Percentiles rank a stretch among this genome's conserved stretches.
Evolutionary conservation across 2,888 invertebrate species (phyloP).

Genomic region (Philhelius pedissequus): DNA sequence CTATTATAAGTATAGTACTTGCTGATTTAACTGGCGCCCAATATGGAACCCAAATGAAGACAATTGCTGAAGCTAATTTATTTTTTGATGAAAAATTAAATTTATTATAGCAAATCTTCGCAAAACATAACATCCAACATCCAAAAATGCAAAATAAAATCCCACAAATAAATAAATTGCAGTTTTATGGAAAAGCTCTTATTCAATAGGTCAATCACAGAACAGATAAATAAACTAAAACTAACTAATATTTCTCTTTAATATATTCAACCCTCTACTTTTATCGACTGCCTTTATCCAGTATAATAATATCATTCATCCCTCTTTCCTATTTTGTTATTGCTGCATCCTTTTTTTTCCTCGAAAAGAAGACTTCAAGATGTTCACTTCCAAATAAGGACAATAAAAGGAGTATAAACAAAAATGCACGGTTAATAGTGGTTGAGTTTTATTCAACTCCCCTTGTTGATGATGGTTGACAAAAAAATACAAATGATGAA

Average conservation of each 20-base stretch:
- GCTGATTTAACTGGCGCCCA: background rate
- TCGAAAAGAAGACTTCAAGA: conserved; percentile 29
- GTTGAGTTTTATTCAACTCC: conserved; percentile 38
- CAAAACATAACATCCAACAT: no score
- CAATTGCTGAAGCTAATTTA: no score
- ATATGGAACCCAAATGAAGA: background rate
- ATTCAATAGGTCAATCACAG: background rate
- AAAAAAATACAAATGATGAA: background rate
- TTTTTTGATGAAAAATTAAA: no score
- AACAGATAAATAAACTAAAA: background rate
- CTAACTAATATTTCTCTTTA: background rate
- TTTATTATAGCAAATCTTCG: no score
- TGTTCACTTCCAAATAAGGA: conserved; percentile 24
- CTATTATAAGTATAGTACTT: no score
- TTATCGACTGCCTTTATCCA: background rate
- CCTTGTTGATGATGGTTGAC: background rate
- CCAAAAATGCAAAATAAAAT: no score
- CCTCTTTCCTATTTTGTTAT: background rate
- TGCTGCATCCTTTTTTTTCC: background rate
- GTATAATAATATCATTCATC: conserved; percentile 10
- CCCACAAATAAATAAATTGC: no score
- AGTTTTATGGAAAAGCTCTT: background rate
- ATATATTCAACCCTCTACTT: background rate
- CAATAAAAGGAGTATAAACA: background rate
- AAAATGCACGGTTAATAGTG: background rate